Evolutionary conservation across 2,888 invertebrate species (phyloP).

Genomic region (Acholoe squamosa): DNA sequence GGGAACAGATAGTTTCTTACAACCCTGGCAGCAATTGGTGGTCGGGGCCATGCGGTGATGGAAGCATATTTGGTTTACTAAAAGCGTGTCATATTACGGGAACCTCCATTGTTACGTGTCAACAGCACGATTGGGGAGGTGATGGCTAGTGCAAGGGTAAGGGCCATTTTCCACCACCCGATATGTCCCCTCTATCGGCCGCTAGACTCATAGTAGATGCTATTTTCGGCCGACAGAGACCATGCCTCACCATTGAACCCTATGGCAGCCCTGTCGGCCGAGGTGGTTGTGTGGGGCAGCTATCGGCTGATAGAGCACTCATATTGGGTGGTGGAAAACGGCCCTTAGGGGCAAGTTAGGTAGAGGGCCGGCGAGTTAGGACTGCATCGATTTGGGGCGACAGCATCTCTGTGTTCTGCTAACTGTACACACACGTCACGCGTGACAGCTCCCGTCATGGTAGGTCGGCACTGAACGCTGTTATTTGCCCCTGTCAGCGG

Average conservation of each 20-base stretch:
- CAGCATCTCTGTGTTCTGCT: not conserved
- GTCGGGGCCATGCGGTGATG: not conserved
- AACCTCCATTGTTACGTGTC: conserved; percentile 17
- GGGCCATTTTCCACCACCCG: too few species aligned
- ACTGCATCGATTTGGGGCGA: conserved; percentile 1
- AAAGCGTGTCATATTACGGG: conserved; percentile 44
- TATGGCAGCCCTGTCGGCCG: too few species aligned
- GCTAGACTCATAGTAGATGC: too few species aligned
- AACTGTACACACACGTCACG: conserved; percentile 28
- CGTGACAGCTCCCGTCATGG: not conserved
- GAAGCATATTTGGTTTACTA: conserved; percentile 41
- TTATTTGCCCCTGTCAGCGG: conserved; percentile 21
- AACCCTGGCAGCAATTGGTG: not conserved
- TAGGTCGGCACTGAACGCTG: not conserved
- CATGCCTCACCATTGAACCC: too few species aligned
- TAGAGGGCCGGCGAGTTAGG: not conserved
- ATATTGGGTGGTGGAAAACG: too few species aligned
- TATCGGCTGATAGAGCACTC: too few species aligned
- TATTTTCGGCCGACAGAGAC: too few species aligned
- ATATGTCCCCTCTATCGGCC: too few species aligned
- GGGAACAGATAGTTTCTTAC: not conserved
- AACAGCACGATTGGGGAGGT: not conserved
- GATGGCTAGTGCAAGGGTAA: not conserved
- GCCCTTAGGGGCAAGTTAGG: not conserved
- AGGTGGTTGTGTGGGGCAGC: too few species aligned